These are phyloP conservation scores for Oncorhynchus tshawytscha DNA, from an alignment of 2,113 vertebrate species.

Conservation along the genomic window DNA sequence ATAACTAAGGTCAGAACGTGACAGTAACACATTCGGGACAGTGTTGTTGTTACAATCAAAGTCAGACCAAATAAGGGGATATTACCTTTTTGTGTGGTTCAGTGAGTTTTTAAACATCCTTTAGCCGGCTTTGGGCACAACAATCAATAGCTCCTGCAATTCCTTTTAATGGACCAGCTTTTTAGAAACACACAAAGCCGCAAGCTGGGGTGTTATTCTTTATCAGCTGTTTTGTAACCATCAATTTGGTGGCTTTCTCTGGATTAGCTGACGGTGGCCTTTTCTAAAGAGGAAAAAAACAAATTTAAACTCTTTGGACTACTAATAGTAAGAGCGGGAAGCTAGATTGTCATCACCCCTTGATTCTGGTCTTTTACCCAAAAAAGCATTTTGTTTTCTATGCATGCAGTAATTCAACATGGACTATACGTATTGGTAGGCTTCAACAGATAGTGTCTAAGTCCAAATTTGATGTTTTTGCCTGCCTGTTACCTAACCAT, in stretches of 20 bases:
- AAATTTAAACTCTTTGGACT: background rate
- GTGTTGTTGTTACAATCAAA: background rate
- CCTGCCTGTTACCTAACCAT: too few relatives aligned
- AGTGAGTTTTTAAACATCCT: slow-evolving; percentile 1
- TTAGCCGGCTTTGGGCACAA: slow-evolving; percentile 2
- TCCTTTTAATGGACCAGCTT: background rate
- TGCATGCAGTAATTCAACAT: background rate
- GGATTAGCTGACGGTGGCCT: background rate
- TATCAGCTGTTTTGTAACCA: background rate
- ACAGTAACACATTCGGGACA: too few relatives aligned
- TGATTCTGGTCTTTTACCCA: background rate
- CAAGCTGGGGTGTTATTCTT: slow-evolving; percentile 9
- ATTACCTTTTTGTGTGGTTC: background rate
- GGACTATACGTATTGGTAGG: too few relatives aligned
- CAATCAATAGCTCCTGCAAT: background rate
- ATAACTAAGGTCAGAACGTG: too few relatives aligned
- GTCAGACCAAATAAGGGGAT: background rate
- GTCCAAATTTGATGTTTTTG: background rate
- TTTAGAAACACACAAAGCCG: background rate
- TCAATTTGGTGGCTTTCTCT: slow-evolving; percentile 8
- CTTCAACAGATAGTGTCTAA: background rate
- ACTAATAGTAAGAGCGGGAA: background rate
- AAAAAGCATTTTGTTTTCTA: background rate
- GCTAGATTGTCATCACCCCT: background rate
- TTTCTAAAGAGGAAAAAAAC: slow-evolving; percentile 2